Evolutionary conservation across 2,797 vertebrate genomes (phyloP).

Genomic region (Enteromius unitaeniatus): DNA sequence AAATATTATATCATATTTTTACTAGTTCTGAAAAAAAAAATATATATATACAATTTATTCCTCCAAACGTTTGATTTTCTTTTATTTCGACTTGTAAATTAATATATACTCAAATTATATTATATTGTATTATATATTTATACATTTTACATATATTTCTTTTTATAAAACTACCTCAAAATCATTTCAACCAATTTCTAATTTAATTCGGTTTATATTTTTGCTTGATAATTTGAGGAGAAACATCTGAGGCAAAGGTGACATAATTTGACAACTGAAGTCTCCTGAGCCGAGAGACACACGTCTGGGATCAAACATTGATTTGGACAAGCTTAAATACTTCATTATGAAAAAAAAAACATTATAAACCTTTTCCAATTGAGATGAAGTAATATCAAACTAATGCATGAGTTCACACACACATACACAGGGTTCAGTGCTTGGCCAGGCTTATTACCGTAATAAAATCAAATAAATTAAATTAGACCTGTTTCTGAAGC

Average conservation of each 20-base stretch:
- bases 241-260: background rate
- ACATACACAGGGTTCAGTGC: constrained; percentile 37
- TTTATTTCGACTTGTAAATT: too few relatives aligned
- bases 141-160: too few relatives aligned
- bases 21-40: too few relatives aligned
- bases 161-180: too few relatives aligned
- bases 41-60: too few relatives aligned
- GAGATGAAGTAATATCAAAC: constrained; percentile 20
- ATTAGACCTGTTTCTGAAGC: constrained; percentile 54
- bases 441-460: constrained; percentile 54
- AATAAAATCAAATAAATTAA: constrained; percentile 64
- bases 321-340: constrained; percentile 19
- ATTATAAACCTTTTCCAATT: constrained; percentile 1
- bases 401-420: background rate
- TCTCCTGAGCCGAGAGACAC: background rate
- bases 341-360: constrained; percentile 7
- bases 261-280: background rate
- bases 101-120: too few relatives aligned
- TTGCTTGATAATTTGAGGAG: background rate
- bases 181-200: too few relatives aligned
- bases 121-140: too few relatives aligned
- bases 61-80: too few relatives aligned
- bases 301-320: background rate
- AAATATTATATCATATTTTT: too few relatives aligned
- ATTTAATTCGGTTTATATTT: background rate